phyloP scores from a whole-genome alignment of 2,888 invertebrate genomes.

The Clitarchus hookeri region DNA sequence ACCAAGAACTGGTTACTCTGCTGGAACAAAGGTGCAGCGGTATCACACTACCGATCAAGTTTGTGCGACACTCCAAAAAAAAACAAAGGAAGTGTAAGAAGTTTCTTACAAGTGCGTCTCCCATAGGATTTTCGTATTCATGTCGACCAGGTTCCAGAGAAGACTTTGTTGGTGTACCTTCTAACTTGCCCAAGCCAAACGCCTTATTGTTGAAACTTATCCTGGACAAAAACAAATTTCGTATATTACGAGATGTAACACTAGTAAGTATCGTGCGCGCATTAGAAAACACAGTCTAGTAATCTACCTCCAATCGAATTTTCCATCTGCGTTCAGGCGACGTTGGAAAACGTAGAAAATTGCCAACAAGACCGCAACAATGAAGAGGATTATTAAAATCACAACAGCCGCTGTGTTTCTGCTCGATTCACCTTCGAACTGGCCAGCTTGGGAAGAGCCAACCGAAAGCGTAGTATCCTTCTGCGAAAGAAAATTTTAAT shows the following conservation, averaged over 20 bases:
- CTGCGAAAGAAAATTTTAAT: not conserved
- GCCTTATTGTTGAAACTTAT: slow-evolving; percentile 53
- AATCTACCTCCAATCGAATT: not conserved
- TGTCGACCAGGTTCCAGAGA: slow-evolving; percentile 50
- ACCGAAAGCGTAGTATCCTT: not conserved
- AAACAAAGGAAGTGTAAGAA: no score
- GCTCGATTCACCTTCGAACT: not conserved
- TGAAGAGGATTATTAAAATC: not conserved
- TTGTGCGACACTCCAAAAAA: no score
- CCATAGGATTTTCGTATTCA: slow-evolving; percentile 51
- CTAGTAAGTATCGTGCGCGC: no score
- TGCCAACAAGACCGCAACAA: not conserved
- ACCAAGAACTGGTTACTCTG: not conserved
- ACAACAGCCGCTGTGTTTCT: not conserved
- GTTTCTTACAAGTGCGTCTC: not conserved
- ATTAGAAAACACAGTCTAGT: no score
- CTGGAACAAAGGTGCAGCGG: not conserved
- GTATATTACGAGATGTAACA: not conserved
- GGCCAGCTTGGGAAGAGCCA: not conserved
- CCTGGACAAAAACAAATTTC: slow-evolving; percentile 43
- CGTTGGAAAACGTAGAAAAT: slow-evolving; percentile 1
- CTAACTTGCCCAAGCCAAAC: slow-evolving; percentile 46
- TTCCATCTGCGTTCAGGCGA: not conserved
- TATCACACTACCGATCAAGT: not conserved
- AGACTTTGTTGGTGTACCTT: not conserved